Evolutionary conservation across 2,113 vertebrate species (phyloP).

Genomic region (Labrus mixtus): DNA sequence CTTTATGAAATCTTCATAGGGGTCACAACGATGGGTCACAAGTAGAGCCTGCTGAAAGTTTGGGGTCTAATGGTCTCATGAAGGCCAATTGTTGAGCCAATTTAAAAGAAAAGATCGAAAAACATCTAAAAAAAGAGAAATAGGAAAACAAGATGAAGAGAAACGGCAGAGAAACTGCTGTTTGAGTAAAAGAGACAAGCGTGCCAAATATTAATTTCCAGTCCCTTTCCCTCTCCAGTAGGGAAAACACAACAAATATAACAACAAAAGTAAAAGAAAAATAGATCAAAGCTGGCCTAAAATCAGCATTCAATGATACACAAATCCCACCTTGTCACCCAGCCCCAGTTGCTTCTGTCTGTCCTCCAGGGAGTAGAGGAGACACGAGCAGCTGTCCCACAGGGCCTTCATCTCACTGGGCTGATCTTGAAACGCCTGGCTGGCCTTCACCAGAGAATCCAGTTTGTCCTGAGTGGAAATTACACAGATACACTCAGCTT

Average conservation of each 20-base stretch:
- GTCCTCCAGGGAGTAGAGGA: constrained; percentile 89
- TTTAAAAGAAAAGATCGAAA: not conserved
- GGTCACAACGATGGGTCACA: not conserved
- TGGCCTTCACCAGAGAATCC: constrained; percentile 86
- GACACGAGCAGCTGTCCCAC: constrained; percentile 86
- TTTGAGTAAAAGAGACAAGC: not conserved
- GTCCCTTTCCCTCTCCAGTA: not conserved
- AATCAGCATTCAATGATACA: not conserved
- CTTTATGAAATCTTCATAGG: not conserved
- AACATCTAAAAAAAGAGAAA: not conserved
- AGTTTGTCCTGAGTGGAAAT: constrained; percentile 87
- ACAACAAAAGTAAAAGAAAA: not conserved
- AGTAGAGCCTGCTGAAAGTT: not conserved
- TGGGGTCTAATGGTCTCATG: not conserved
- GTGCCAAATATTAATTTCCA: not conserved
- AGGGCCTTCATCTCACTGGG: constrained; percentile 83
- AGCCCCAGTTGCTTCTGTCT: constrained; percentile 89
- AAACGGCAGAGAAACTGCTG: not conserved
- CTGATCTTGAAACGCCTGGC: constrained; percentile 85
- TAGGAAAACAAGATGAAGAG: not conserved
- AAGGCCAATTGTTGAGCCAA: not conserved
- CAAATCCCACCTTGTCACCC: constrained; percentile 84
- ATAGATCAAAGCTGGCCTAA: not conserved
- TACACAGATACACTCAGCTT: constrained; percentile 10
- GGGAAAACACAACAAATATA: not conserved